phyloP scores from a whole-genome alignment of 1,140 invertebrate genomes.

The Zelostemma sp. region DNA sequence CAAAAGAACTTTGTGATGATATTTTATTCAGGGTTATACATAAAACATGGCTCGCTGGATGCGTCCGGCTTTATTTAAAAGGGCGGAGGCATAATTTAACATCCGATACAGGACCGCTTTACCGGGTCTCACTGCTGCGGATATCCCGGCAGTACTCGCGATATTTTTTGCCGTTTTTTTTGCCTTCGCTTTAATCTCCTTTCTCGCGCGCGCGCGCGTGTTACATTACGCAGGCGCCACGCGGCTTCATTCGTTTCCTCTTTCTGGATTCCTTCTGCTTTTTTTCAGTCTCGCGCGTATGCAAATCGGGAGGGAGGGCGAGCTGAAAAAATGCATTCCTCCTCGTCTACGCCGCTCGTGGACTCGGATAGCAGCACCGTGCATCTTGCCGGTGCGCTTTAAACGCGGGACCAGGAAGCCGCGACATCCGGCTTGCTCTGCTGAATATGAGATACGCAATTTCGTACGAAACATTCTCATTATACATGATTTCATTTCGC shows the following conservation, averaged over 20 bases:
- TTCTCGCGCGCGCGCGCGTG: slow-evolving; percentile 13
- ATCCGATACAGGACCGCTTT: slow-evolving; percentile 20
- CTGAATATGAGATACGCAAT: slow-evolving; percentile 3
- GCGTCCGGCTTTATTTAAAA: slow-evolving; percentile 43
- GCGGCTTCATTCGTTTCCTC: slow-evolving; percentile 31
- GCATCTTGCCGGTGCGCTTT: slow-evolving; percentile 35
- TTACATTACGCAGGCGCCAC: slow-evolving; percentile 23
- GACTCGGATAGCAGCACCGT: slow-evolving; percentile 15
- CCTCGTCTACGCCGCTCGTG: slow-evolving; percentile 9
- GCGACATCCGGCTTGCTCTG: slow-evolving; percentile 34
- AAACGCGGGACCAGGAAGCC: slow-evolving; percentile 24
- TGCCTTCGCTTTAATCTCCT: slow-evolving; percentile 18
- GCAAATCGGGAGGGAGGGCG: slow-evolving; percentile 36
- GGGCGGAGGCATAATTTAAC: slow-evolving; percentile 39
- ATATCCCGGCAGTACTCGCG: slow-evolving; percentile 10
- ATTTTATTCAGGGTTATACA: slow-evolving; percentile 66
- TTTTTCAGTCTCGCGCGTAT: slow-evolving; percentile 37
- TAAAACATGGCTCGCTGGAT: slow-evolving; percentile 61
- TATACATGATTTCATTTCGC: slow-evolving; percentile 15
- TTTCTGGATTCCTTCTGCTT: slow-evolving; percentile 11
- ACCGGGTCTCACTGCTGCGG: slow-evolving; percentile 9
- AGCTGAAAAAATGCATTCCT: slow-evolving; percentile 49
- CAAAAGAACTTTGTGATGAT: slow-evolving; percentile 60
- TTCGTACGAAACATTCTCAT: slow-evolving; percentile 3
- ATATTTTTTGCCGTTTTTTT: slow-evolving; percentile 16